These are phyloP conservation scores for Discoglossus pictus DNA, from an alignment of 2,797 vertebrate genomes.

Conservation along the genomic window DNA sequence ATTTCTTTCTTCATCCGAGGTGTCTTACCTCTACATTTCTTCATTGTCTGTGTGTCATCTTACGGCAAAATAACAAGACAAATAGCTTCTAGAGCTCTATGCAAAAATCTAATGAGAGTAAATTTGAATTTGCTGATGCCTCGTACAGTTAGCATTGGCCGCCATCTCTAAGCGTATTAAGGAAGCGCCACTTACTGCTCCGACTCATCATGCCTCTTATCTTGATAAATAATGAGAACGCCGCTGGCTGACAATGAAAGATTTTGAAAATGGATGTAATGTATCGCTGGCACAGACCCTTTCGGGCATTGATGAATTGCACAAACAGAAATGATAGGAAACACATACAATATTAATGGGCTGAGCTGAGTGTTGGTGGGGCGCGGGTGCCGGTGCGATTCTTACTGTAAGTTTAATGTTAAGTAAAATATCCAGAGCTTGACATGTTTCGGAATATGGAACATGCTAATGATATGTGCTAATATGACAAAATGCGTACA, in stretches of 20 bases:
- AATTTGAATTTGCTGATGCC: slow-evolving; percentile 15
- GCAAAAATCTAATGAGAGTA: slow-evolving; percentile 5
- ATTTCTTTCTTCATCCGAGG: too few relatives aligned
- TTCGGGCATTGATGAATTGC: slow-evolving; percentile 97
- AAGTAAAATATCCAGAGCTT: background rate
- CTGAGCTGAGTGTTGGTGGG: slow-evolving; percentile 78
- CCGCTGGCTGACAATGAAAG: slow-evolving; percentile 99
- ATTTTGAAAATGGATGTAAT: slow-evolving; percentile 99
- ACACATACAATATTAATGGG: slow-evolving; percentile 98
- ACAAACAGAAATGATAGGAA: slow-evolving; percentile 85
- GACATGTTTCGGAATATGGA: too few relatives aligned
- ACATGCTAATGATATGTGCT: too few relatives aligned
- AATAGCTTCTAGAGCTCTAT: slow-evolving; percentile 11
- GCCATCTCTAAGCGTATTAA: slow-evolving; percentile 75
- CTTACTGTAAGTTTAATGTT: slow-evolving; percentile 16
- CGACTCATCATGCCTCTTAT: slow-evolving; percentile 91
- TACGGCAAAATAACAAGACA: too few relatives aligned
- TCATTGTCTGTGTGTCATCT: too few relatives aligned
- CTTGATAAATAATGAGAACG: slow-evolving; percentile 99
- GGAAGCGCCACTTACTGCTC: slow-evolving; percentile 84
- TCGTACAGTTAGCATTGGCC: slow-evolving; percentile 25
- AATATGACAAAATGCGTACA: too few relatives aligned
- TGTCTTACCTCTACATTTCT: too few relatives aligned
- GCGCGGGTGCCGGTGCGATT: slow-evolving; percentile 53
- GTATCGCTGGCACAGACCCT: slow-evolving; percentile 92